phyloP scores from a whole-genome alignment of 2,888 invertebrate species.

The Latrodectus hesperus region DNA sequence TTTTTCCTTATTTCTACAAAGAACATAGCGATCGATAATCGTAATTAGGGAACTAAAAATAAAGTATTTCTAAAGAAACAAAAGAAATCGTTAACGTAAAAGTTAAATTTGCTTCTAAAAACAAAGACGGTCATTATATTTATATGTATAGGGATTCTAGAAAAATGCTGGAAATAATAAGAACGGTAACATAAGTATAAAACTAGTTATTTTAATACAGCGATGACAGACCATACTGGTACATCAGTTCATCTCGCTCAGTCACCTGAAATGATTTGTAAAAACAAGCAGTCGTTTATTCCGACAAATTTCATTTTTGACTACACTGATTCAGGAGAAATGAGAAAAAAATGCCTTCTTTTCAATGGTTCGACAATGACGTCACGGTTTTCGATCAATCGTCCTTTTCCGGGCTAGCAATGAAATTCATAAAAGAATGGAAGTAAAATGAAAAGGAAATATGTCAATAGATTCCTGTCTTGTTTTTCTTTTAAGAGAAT shows the following conservation, averaged over 20 bases:
- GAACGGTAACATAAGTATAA: background rate
- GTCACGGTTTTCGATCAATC: conserved; percentile 1
- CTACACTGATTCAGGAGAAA: background rate
- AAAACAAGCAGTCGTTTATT: conserved; percentile 24
- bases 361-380: conserved; percentile 4
- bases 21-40: background rate
- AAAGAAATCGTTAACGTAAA: background rate
- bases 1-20: background rate
- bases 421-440: conserved; percentile 6
- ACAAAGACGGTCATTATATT: background rate
- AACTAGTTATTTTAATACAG: background rate
- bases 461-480: background rate
- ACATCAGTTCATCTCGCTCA: conserved; percentile 6
- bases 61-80: background rate
- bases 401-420: background rate
- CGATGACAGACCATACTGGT: background rate
- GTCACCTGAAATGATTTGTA: conserved; percentile 14
- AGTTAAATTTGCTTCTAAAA: conserved; percentile 1
- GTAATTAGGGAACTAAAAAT: conserved; percentile 11
- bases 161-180: conserved; percentile 5
- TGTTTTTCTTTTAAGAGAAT: background rate
- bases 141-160: background rate
- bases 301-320: conserved; percentile 19
- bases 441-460: background rate
- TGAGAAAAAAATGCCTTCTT: background rate